Evolutionary conservation across 2,888 invertebrate genomes (phyloP), one percentile per base, ranked within the genome.

Genomic region (Alloscopus bannaensis): DNA sequence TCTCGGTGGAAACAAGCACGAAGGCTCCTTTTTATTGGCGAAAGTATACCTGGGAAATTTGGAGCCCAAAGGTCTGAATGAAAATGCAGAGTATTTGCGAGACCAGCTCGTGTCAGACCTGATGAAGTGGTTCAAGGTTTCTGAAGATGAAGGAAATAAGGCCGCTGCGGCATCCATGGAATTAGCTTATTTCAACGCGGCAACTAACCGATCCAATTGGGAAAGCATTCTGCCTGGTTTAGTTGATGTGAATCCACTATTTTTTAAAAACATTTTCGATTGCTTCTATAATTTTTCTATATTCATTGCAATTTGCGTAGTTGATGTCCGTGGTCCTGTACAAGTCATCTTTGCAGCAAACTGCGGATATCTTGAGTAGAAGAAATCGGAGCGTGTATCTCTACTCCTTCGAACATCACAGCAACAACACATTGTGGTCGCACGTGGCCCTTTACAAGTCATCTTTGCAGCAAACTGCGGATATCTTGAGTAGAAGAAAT

Each of bases 171-270:
- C 82, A 11, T 45, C 79, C 1, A n/a, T 81, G 4, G 81, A 81
- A 42, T 31, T 81, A 13, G 52, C 80, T 2, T 84, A 72, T 55
- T 57, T 84, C 28, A 36, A 64, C 18, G 81, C 64, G n/a, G 60
- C 47, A 1, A n/a, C n/a, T n/a, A 62, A 65, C 24, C 55, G 81
- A 55, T 76, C 72, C 1, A 81, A 66, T 66, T 84, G 75, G 60
- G 77, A 68, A 4, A 79, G 81, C 31, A 81, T 68, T 31, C 82
- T 80, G 78, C 79, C 82, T 2, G 76, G 81, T 18, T 22, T 84
- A 26, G 82, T 82, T 45, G 80, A 75, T 60, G 68, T 69, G 57
- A 59, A 22, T 20, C 57, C 26, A 18, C 22, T 28, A 59, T 1
- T 47, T 6, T 0, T 57, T 16, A 36, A 68, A 11, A 2, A 4